A percentile compares a stretch with the other conserved stretches of the same genome.
Evolutionary conservation across 2,113 vertebrate genomes (phyloP).

Genomic region (Cyphomyrus discorhynchus): DNA sequence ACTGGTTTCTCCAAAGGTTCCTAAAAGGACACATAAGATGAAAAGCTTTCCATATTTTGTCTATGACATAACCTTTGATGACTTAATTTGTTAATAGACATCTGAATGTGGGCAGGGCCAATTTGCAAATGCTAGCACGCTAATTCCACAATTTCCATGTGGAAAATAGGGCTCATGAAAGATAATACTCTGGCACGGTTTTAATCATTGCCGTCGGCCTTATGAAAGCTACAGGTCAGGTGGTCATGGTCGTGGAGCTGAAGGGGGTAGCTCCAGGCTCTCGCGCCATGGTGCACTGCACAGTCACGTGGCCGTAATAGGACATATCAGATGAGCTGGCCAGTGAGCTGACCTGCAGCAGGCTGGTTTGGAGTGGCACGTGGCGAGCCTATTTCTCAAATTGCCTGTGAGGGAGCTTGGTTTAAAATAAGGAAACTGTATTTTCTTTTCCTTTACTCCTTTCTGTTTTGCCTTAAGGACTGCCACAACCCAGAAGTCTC

Average conservation of each 20-base stretch:
- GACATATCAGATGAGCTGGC: neutral
- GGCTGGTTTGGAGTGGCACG: neutral
- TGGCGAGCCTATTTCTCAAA: neutral
- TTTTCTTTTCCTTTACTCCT: neutral
- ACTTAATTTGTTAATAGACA: neutral
- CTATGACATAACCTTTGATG: neutral
- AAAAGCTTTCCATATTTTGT: neutral
- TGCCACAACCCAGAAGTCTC: slow-evolving; percentile 12
- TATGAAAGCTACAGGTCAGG: neutral
- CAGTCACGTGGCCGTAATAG: neutral
- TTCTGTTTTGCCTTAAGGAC: slow-evolving; percentile 4
- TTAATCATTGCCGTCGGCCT: neutral
- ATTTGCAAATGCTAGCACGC: slow-evolving; percentile 6
- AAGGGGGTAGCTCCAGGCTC: neutral
- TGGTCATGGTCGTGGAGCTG: neutral
- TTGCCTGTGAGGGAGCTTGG: neutral
- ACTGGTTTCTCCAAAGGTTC: neutral
- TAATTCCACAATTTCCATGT: slow-evolving; percentile 22
- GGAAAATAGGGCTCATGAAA: slow-evolving; percentile 32
- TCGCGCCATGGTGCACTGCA: neutral
- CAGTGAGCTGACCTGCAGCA: neutral
- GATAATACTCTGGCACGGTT: slow-evolving; percentile 13
- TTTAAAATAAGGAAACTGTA: neutral
- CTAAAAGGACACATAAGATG: neutral
- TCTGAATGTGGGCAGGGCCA: slow-evolving; percentile 11